phyloP scores from a whole-genome alignment of 2,888 invertebrate genomes.

The Yponomeuta sedellus region DNA sequence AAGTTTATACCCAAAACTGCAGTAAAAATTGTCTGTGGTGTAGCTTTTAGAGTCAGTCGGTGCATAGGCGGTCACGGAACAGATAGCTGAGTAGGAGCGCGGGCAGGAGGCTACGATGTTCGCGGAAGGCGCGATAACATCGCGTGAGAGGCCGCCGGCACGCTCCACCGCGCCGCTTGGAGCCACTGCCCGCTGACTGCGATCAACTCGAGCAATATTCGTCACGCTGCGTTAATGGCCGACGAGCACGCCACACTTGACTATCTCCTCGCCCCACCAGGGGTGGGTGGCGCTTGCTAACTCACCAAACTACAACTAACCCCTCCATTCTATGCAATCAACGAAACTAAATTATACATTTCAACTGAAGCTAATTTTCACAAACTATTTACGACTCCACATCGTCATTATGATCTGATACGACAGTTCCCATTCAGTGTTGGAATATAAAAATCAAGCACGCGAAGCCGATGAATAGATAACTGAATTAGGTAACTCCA shows the following conservation, averaged over 20 bases:
- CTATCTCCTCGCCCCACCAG: constrained; percentile 39
- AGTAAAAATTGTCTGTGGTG: constrained; percentile 6
- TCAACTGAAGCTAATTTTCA: constrained; percentile 5
- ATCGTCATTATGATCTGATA: constrained; percentile 11
- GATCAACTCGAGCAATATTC: constrained; percentile 56
- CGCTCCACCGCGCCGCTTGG: constrained; percentile 31
- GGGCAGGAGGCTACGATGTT: constrained; percentile 50
- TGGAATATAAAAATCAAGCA: constrained; percentile 11
- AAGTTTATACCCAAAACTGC: not conserved
- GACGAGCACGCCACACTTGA: constrained; percentile 68
- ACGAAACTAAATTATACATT: not conserved
- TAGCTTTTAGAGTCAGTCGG: constrained; percentile 23
- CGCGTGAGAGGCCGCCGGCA: constrained; percentile 65
- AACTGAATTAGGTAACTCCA: constrained; percentile 11
- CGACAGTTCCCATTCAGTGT: constrained; percentile 2
- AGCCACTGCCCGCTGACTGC: constrained; percentile 25
- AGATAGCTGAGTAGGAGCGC: constrained; percentile 49
- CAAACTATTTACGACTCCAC: constrained; percentile 1
- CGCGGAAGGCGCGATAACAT: constrained; percentile 72
- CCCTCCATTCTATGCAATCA: not conserved
- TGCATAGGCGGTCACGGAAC: constrained; percentile 55
- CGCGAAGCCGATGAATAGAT: constrained; percentile 12
- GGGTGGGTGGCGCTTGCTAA: constrained; percentile 1
- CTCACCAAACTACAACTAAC: constrained; percentile 3
- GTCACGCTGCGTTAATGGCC: constrained; percentile 74